Percentiles rank a stretch among this genome's conserved stretches.
Conservation (phyloP, 2,113 vertebrate species). For the Narcine bancroftii region DNA sequence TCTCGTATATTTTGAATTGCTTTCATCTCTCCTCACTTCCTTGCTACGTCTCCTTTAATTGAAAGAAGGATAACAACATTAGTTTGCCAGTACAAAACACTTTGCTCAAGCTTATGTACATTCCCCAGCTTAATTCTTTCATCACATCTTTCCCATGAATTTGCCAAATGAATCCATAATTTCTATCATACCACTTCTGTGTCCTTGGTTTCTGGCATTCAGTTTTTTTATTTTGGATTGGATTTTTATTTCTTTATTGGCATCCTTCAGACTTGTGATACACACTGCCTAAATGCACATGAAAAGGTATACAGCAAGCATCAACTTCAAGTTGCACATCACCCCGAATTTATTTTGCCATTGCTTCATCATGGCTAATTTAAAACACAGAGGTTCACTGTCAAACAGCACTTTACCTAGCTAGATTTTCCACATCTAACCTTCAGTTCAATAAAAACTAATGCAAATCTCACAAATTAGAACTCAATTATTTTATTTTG, state of each 20-base stretch:
- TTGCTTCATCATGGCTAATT: no score
- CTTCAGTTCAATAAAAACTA: neutral
- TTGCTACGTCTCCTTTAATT: conserved; percentile 34
- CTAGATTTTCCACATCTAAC: no score
- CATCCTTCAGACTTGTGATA: no score
- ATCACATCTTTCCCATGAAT: neutral
- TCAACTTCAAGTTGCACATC: no score
- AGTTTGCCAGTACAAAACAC: neutral
- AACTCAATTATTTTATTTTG: neutral
- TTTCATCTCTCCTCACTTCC: conserved; percentile 36
- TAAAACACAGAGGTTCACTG: no score
- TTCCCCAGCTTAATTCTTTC: neutral
- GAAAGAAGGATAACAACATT: conserved; percentile 35
- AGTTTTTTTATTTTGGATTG: neutral
- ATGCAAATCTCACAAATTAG: neutral
- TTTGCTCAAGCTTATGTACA: neutral
- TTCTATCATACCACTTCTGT: neutral
- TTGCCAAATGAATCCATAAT: neutral
- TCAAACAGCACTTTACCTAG: no score
- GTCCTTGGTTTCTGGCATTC: neutral
- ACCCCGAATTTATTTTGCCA: no score
- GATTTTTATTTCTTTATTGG: no score
- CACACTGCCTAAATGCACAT: no score
- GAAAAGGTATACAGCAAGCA: no score
- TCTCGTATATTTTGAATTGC: conserved; percentile 33